Conservation (phyloP, 2,113 vertebrate genomes). For the Haemorhous mexicanus region DNA sequence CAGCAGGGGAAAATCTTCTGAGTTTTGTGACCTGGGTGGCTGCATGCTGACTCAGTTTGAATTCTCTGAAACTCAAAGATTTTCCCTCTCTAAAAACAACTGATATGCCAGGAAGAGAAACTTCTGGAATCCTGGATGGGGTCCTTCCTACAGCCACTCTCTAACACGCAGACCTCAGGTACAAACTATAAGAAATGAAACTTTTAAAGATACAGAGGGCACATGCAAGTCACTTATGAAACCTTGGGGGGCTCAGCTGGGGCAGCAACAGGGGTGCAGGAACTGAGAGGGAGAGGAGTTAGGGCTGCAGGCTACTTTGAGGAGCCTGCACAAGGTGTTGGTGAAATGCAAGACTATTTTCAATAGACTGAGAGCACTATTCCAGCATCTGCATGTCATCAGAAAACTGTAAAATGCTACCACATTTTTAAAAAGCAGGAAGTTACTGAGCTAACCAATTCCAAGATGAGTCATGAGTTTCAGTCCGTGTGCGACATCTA, state of each 20-base stretch:
- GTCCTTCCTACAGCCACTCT: not conserved
- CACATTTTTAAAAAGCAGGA: not conserved
- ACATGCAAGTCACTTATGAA: not conserved
- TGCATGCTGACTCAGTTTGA: not conserved
- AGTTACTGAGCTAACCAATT: not conserved
- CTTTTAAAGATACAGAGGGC: not conserved
- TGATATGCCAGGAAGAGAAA: not conserved
- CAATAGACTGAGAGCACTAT: not conserved
- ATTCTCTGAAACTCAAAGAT: not conserved
- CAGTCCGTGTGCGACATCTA: rapidly evolving
- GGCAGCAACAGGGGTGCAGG: not conserved
- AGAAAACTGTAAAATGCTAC: not conserved
- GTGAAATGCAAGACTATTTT: not conserved
- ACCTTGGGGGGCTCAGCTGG: not conserved
- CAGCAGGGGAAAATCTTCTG: not conserved
- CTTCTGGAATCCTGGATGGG: not conserved
- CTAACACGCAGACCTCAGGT: not conserved
- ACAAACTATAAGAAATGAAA: not conserved
- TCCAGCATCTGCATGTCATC: not conserved
- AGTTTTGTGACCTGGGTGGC: not conserved
- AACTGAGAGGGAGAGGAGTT: not conserved
- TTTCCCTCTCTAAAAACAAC: not conserved
- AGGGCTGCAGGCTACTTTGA: not conserved
- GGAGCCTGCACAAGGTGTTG: not conserved
- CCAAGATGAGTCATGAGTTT: not conserved